Base-by-base conservation (phyloP, 2,888 invertebrate species). In the Xylocampa areola region DNA sequence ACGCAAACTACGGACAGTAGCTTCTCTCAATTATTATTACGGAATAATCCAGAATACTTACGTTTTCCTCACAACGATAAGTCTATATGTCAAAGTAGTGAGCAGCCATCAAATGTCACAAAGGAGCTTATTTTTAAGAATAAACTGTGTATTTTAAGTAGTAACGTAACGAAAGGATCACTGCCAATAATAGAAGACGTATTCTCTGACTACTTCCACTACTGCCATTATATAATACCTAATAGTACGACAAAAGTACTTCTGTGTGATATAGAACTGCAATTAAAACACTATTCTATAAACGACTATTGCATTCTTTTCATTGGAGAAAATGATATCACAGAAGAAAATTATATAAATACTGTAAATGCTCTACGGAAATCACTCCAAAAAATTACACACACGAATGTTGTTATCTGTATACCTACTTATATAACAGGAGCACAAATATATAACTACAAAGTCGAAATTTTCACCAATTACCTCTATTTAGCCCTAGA, bases 311-410 rank as follows among this genome's bases (percentile, higher is more conserved):
- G 33, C 17, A 17, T 33, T 17, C 14, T 33, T 3, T 33, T 16
- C 10, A 33, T 33, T 7, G 17, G 33, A 33, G 33, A 33, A 33
- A 33, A 17, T 33, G 33, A 33, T 33, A 17, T 33, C 17, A 33
- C 7, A 17, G 33, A 33, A n/a, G 17, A 33, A 8, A 33, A 33
- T 17, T 33, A 33, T 10, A 17, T 33, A 33, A 33, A 33, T 33
- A 4, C 16, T 8, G 17, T 33, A 10, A 33, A 33, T 16, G 7
- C 7, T 8, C 14, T 33, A 3, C 16, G 17, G 16, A 8, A 17
- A 33, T 33, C 33, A 2, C 16, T 33, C 2, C 14, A 33, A 33
- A 33, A 1, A 33, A n/a, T n/a, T n/a, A n/a, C n/a, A n/a, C n/a
- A n/a, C n/a, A n/a, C n/a, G n/a, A n/a, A n/a, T n/a, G n/a, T 17